A percentile compares a stretch with the other conserved stretches of the same genome.
Evolutionary conservation across 2,113 vertebrate genomes (phyloP).

Genomic region (Amia ocellicauda): DNA sequence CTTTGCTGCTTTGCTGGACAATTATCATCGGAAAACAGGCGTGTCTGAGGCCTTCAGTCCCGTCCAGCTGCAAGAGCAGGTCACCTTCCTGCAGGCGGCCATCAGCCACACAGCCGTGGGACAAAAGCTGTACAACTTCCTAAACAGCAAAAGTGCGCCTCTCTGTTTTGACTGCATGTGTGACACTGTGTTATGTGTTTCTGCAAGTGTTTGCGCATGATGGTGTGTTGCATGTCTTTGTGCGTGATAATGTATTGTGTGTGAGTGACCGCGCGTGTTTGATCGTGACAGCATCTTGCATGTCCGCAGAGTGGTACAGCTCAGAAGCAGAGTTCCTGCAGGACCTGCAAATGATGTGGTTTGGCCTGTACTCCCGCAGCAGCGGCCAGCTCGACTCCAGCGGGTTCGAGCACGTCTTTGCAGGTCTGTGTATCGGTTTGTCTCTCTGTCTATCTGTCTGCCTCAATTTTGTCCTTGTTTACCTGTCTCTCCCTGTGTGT

Average conservation of each 20-base stretch:
- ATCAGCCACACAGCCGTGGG: slow-evolving; percentile 79
- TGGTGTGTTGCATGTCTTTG: too few relatives aligned
- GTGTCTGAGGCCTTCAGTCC: slow-evolving; percentile 64
- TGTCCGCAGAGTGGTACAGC: slow-evolving; percentile 61
- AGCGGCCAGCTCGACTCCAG: slow-evolving; percentile 73
- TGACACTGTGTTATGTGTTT: too few relatives aligned
- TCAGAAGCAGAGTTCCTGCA: slow-evolving; percentile 71
- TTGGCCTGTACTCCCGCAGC: slow-evolving; percentile 83
- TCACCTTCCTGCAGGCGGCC: slow-evolving; percentile 71
- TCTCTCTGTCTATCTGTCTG: too few relatives aligned
- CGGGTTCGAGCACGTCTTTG: slow-evolving; percentile 92
- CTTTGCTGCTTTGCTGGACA: slow-evolving; percentile 81
- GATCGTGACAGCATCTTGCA: neutral
- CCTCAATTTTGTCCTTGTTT: neutral
- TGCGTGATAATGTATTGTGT: too few relatives aligned
- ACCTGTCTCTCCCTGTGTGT: too few relatives aligned
- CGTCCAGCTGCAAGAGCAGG: slow-evolving; percentile 78
- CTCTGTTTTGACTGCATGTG: too few relatives aligned
- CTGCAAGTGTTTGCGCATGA: too few relatives aligned
- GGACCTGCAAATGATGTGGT: slow-evolving; percentile 93
- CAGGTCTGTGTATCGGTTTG: slow-evolving; percentile 66
- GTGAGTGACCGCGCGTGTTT: neutral
- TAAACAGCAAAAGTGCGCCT: slow-evolving; percentile 78
- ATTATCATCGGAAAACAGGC: slow-evolving; percentile 78
- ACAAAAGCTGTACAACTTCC: slow-evolving; percentile 74